These are phyloP conservation scores for Wasmannia auropunctata DNA, from an alignment of 1,140 invertebrate genomes.

Conservation along the genomic window DNA sequence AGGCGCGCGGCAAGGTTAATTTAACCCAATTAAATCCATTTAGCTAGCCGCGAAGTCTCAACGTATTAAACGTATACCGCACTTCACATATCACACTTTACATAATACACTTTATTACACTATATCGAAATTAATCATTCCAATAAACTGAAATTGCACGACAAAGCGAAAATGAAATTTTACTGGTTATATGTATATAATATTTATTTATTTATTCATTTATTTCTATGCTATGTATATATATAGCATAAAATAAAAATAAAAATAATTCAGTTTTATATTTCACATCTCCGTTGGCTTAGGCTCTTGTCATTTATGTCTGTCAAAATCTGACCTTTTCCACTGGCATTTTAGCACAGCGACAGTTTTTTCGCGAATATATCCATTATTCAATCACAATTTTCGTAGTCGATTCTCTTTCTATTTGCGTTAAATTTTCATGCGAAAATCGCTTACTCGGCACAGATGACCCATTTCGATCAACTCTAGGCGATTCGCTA, in stretches of 20 bases:
- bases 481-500: slow-evolving; percentile 3
- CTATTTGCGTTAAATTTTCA: slow-evolving; percentile 4
- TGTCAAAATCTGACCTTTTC: background rate
- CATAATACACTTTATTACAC: background rate
- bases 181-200: background rate
- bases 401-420: background rate
- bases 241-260: background rate
- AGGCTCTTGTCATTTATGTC: background rate
- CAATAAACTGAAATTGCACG: background rate
- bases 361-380: background rate
- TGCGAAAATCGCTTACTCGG: background rate
- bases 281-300: background rate
- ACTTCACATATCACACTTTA: background rate
- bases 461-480: slow-evolving; percentile 43
- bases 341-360: background rate
- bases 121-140: background rate
- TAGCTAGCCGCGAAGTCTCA: background rate
- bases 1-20: slow-evolving; percentile 12
- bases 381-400: slow-evolving; percentile 20
- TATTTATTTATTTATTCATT: no score
- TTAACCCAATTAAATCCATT: slow-evolving; percentile 30
- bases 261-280: background rate
- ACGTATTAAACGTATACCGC: background rate
- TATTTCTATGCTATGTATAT: no score
- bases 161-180: background rate